These are phyloP conservation scores for Drosophila testacea DNA, from an alignment of 2,888 invertebrate genomes.

Conservation along the genomic window DNA sequence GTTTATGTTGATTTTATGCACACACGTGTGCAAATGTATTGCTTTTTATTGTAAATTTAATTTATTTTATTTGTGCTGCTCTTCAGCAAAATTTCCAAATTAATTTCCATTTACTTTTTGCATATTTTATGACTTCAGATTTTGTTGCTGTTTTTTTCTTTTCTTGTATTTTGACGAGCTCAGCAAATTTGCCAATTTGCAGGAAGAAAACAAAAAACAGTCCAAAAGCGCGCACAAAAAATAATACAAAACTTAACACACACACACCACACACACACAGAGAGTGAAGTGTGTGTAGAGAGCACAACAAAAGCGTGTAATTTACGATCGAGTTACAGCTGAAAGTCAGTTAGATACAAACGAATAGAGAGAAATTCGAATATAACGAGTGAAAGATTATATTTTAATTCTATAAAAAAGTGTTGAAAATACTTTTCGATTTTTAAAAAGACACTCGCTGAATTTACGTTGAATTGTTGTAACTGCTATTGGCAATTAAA, in stretches of 20 bases:
- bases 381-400: conserved; percentile 7
- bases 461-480: conserved; percentile 13
- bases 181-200: conserved; percentile 24
- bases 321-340: conserved; percentile 63
- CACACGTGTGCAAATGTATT: background rate
- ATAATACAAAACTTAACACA: conserved; percentile 17
- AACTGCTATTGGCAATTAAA: conserved; percentile 2
- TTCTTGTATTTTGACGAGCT: conserved; percentile 9
- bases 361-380: conserved; percentile 14
- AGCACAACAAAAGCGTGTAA: conserved; percentile 42
- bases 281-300: background rate
- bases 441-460: conserved; percentile 4
- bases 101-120: conserved; percentile 31
- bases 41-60: background rate
- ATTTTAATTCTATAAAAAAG: background rate
- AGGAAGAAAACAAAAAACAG: conserved; percentile 17
- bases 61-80: background rate
- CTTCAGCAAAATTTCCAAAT: conserved; percentile 17
- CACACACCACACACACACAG: conserved; percentile 11
- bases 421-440: background rate
- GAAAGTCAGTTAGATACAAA: conserved; percentile 23
- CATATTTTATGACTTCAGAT: background rate
- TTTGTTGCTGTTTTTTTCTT: background rate
- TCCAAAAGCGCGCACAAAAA: conserved; percentile 5
- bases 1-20: conserved; percentile 25